A percentile compares a stretch with the other conserved stretches of the same genome.
Evolutionary conservation across 1,140 invertebrate genomes (phyloP).

Genomic region (Scaptomyza hsui): DNA sequence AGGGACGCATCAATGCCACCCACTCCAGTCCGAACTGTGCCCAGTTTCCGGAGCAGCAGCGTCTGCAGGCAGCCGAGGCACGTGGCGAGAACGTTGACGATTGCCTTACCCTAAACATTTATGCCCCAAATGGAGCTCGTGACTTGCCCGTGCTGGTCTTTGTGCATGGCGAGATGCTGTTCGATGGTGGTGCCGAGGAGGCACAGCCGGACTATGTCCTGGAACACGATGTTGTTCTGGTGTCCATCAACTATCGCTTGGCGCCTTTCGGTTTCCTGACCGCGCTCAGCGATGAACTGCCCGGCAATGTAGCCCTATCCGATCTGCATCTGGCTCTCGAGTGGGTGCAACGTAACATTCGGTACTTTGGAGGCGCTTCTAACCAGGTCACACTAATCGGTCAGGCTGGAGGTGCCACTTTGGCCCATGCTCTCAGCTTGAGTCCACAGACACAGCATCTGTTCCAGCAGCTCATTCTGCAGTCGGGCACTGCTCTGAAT

Average conservation of each 20-base stretch:
- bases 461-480: constrained; percentile 75
- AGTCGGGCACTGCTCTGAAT: constrained; percentile 80
- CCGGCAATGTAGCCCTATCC: constrained; percentile 89
- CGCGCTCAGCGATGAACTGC: constrained; percentile 85
- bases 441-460: constrained; percentile 64
- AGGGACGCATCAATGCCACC: constrained; percentile 59
- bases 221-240: constrained; percentile 90
- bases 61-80: constrained; percentile 49
- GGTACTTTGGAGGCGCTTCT: constrained; percentile 88
- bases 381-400: constrained; percentile 86
- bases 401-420: constrained; percentile 86
- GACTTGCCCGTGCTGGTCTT: constrained; percentile 78
- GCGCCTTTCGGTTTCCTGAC: constrained; percentile 86
- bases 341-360: constrained; percentile 88
- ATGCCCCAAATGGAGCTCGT: constrained; percentile 45
- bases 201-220: constrained; percentile 90
- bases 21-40: constrained; percentile 57
- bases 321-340: constrained; percentile 87
- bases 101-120: constrained; percentile 70
- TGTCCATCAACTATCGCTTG: constrained; percentile 92
- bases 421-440: constrained; percentile 84
- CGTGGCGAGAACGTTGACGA: constrained; percentile 69
- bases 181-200: constrained; percentile 84
- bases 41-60: constrained; percentile 69
- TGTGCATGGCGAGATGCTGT: constrained; percentile 83